Conservation (phyloP, 2,113 vertebrate genomes). For the Ammodytes dubius region DNA sequence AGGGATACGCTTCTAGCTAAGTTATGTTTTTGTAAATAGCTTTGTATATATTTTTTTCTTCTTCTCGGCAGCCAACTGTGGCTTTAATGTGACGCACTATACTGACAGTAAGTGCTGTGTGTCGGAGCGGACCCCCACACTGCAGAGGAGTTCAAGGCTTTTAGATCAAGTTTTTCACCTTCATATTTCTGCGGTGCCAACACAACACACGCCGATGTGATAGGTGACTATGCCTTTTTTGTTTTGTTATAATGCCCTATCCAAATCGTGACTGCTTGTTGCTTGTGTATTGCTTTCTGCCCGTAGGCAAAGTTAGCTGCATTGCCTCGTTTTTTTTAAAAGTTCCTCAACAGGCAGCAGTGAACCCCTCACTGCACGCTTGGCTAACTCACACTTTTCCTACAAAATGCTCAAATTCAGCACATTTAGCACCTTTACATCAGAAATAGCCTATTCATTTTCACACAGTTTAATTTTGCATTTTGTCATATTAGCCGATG, state of each 20-base stretch:
- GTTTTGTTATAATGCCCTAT: background rate
- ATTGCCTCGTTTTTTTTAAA: slow-evolving; percentile 3
- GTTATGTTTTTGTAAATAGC: slow-evolving; percentile 44
- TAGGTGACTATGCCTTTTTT: slow-evolving; percentile 52
- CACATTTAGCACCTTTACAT: background rate
- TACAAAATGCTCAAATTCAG: background rate
- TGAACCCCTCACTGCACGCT: slow-evolving; percentile 17
- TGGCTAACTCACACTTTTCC: background rate
- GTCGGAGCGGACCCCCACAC: slow-evolving; percentile 60
- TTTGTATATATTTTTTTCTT: background rate
- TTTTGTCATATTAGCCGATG: too few relatives aligned
- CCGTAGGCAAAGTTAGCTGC: slow-evolving; percentile 57
- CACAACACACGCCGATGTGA: slow-evolving; percentile 50
- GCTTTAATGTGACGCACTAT: slow-evolving; percentile 77
- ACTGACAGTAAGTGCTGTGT: slow-evolving; percentile 53
- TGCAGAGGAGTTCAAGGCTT: slow-evolving; percentile 56
- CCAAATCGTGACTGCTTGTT: slow-evolving; percentile 8
- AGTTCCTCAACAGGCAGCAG: slow-evolving; percentile 62
- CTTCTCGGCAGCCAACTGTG: slow-evolving; percentile 66
- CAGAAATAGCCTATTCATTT: background rate
- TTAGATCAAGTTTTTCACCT: slow-evolving; percentile 49
- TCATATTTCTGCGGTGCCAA: background rate
- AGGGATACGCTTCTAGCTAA: background rate
- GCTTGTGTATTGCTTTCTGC: slow-evolving; percentile 7
- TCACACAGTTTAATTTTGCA: background rate